Base-by-base conservation (phyloP, 2,888 invertebrate species). In the Drosophila rubida region DNA sequence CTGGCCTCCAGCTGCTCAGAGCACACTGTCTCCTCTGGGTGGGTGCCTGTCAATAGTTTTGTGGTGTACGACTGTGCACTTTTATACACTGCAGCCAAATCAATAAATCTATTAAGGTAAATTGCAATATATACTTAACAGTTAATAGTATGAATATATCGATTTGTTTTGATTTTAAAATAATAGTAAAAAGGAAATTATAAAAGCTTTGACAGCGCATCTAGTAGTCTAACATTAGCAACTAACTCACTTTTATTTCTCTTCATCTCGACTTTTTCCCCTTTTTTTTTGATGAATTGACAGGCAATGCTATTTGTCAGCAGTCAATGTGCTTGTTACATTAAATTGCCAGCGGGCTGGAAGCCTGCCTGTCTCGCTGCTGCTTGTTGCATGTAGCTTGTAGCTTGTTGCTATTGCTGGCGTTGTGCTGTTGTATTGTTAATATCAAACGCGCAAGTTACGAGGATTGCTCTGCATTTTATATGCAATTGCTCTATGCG, bases 261-360 rank as follows among this genome's bases (percentile, higher is more conserved):
- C 22, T 53, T 61, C 69, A 61, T 46, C 49, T 55, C 32, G 2
- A 11, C n/a, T n/a, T 65, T 64, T n/a, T 32, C 42, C 51, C 11
- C 44, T 46, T 67, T 70, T 69, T 80, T 86, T 90, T 87, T 91
- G 90, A 91, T 90, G 90, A 91, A 91, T 91, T 91, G 91, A 91
- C 91, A 91, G 87, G 90, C 89, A 89, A 89, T 90, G 89, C 90
- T 89, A 89, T 91, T 91, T 91, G 91, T 91, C 91, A 91, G 91
- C 88, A 90, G 89, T 90, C 91, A 90, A 90, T 89, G 83, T 86
- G 89, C 90, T 90, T 90, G 90, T 89, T 89, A 90, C 90, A 90
- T 89, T 88, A 90, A 86, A 88, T 84, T 84, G 88, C 88, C 81
- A 76, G 80, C 74, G 77, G 35, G 35, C 35, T 37, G 35, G 35